Conservation (phyloP, 2,113 vertebrate genomes). For the Scytalopus superciliaris region DNA sequence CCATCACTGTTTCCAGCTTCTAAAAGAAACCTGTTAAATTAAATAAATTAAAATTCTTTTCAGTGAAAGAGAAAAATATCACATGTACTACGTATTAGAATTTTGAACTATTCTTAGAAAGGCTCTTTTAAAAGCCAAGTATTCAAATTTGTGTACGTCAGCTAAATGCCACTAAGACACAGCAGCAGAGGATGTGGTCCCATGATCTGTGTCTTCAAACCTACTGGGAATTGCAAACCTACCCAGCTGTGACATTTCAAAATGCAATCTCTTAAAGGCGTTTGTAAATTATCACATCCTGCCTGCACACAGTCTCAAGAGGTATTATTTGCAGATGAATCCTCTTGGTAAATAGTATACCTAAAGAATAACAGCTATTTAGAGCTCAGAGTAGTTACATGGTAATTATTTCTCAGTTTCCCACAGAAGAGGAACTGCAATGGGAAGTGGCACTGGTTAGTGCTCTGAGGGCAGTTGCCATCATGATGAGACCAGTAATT, state of each 20-base stretch:
- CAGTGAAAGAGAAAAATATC: neutral
- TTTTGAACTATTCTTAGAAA: neutral
- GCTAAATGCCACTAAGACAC: neutral
- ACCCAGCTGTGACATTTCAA: neutral
- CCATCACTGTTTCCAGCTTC: neutral
- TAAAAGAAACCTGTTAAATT: neutral
- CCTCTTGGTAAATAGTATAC: neutral
- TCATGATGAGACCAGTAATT: neutral
- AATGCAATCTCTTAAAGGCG: neutral
- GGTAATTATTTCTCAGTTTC: neutral
- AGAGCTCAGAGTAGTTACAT: neutral
- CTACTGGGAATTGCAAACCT: neutral
- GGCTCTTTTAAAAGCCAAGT: neutral
- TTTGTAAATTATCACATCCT: neutral
- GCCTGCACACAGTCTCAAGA: neutral
- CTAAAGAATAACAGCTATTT: neutral
- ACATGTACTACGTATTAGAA: rapidly evolving
- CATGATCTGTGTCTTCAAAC: neutral
- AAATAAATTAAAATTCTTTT: neutral
- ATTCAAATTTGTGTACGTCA: neutral
- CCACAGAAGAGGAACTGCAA: neutral
- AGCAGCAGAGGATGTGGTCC: neutral
- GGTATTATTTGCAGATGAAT: neutral
- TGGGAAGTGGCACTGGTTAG: neutral
- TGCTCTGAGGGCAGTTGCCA: neutral